Evolutionary conservation across 2,888 invertebrate genomes (phyloP).

Genomic region (Leptothorax acervorum): DNA sequence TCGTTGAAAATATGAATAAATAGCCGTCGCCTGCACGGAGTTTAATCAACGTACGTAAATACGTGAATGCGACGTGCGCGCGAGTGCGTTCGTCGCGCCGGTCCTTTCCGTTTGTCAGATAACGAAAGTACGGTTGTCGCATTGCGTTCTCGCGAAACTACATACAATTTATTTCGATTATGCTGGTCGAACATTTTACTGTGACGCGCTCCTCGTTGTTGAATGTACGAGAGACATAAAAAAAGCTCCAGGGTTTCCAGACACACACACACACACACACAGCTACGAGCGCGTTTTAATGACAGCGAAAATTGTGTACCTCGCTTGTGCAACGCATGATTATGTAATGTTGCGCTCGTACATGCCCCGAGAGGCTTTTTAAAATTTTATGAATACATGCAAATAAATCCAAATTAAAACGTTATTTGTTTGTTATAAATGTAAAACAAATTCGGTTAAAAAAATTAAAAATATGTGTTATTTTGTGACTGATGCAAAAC

Average conservation of each 20-base stretch:
- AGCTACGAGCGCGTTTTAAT: conserved; percentile 21
- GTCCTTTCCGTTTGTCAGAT: conserved; percentile 57
- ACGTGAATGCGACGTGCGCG: conserved; percentile 28
- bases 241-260: conserved; percentile 23
- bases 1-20: conserved; percentile 45
- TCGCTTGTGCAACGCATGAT: background rate
- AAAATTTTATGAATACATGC: conserved; percentile 8
- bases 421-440: background rate
- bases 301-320: conserved; percentile 4
- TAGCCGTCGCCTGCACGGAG: conserved; percentile 21
- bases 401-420: conserved; percentile 16
- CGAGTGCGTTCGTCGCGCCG: background rate
- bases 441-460: background rate
- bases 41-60: conserved; percentile 45
- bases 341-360: background rate
- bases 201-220: conserved; percentile 42
- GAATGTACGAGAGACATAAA: conserved; percentile 50
- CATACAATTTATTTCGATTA: conserved; percentile 20
- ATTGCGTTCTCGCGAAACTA: conserved; percentile 8
- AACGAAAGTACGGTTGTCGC: conserved; percentile 48
- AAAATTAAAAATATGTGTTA: background rate
- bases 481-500: conserved; percentile 3
- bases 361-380: background rate
- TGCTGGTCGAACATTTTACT: conserved; percentile 29
- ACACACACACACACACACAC: background rate